Evolutionary conservation across 2,888 invertebrate genomes (phyloP), one percentile per base, ranked within the genome.

Genomic region (Gandaritis pyraliata): DNA sequence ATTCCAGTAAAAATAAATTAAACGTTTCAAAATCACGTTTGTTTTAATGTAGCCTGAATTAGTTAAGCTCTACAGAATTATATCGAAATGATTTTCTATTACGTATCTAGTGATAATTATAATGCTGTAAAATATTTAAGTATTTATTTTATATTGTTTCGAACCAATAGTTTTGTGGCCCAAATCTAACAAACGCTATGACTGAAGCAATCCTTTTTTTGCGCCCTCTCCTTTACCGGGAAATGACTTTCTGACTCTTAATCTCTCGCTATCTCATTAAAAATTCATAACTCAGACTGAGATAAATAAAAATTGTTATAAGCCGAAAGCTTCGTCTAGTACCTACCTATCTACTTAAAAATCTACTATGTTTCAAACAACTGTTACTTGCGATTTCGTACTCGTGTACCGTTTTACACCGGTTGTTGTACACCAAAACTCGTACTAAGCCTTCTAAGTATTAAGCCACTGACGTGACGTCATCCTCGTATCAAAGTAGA

Each of bases 221-320:
- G 69, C 78, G 82, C 77, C 23, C 80, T 83, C 88, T 90, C 83
- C 86, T 90, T 89, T 83, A 89, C 89, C 83, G 90, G 92, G 92
- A 92, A 92, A 92, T 92, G 92, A 93, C 92, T 92, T 92, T 92
- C 93, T 87, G 91, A 87, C 90, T 93, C 93, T 86, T 93, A 93
- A 93, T 93, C 88, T 93, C 89, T 85, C 80, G 91, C 92, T 88
- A 93, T 93, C 93, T 93, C 93, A 93, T 93, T 93, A 93, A 92
- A 93, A 93, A 93, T 93, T 93, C 93, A 93, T 93, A 93, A 93
- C 90, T 92, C 86, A 87, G 90, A 88, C 86, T 88, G 93, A 85
- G 86, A 92, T 90, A 92, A 91, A 89, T 87, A 82, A 90, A 87
- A 90, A 83, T 84, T 85, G 81, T 80, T 84, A 86, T 77, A 77